A percentile compares a stretch with the other conserved stretches of the same genome.
These are phyloP conservation scores for Heliconius hortense DNA, from an alignment of 2,888 invertebrate genomes.

Conservation along the genomic window DNA sequence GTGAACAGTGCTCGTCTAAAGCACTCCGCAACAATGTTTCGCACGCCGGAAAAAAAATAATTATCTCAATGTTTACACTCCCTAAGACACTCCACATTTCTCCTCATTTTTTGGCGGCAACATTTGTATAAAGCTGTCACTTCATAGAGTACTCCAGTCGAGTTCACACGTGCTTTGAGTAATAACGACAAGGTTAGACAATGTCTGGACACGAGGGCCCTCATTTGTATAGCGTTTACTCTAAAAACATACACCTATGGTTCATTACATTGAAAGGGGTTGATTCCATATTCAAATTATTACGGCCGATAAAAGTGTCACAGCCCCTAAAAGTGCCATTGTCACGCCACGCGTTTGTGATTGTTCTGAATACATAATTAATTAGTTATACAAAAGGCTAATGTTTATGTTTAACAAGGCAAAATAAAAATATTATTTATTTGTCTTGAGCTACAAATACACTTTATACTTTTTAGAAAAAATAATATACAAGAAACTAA, in stretches of 20 bases:
- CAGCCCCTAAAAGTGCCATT: neutral
- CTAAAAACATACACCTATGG: neutral
- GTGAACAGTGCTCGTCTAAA: neutral
- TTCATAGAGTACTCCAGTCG: neutral
- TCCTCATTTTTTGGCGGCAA: slow-evolving; percentile 12
- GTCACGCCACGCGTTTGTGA: neutral
- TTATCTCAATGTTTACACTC: neutral
- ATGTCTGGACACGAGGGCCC: slow-evolving; percentile 35
- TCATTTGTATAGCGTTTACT: slow-evolving; percentile 15
- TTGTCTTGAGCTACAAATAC: too few relatives aligned
- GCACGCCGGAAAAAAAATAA: neutral
- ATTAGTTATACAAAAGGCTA: neutral
- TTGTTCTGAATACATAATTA: slow-evolving; percentile 16
- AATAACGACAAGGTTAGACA: slow-evolving; percentile 28
- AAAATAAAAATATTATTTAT: neutral
- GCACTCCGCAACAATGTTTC: neutral
- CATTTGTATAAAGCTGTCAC: neutral
- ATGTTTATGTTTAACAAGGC: neutral
- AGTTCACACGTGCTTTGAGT: slow-evolving; percentile 32
- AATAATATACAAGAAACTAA: too few relatives aligned
- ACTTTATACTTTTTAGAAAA: too few relatives aligned
- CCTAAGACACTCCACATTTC: neutral
- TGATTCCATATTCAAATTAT: slow-evolving; percentile 10
- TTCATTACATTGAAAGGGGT: neutral
- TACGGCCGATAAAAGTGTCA: neutral